Conservation (phyloP, 2,888 invertebrate species). For the Tachina fera region DNA sequence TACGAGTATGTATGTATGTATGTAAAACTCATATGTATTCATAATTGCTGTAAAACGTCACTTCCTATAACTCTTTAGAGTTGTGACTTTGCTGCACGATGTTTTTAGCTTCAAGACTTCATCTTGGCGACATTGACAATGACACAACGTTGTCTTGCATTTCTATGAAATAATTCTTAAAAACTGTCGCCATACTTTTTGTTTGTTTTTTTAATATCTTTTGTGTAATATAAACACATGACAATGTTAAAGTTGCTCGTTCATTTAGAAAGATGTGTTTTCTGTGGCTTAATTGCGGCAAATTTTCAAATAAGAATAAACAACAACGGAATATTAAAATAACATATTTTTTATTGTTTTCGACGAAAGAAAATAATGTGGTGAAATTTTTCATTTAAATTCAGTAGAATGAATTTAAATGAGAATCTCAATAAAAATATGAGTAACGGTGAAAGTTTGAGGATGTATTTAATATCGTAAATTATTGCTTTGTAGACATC, state of each 20-base stretch:
- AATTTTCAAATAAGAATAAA: slow-evolving; percentile 42
- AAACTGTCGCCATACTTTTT: slow-evolving; percentile 49
- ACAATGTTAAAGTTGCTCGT: slow-evolving; percentile 35
- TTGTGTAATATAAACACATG: slow-evolving; percentile 39
- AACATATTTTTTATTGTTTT: neutral
- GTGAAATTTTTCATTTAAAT: slow-evolving; percentile 16
- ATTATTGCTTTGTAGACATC: neutral
- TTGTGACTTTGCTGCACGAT: slow-evolving; percentile 40
- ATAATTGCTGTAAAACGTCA: slow-evolving; percentile 41
- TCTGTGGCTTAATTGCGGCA: slow-evolving; percentile 43
- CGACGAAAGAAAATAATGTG: slow-evolving; percentile 12
- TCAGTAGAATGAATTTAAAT: neutral
- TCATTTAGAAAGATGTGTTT: slow-evolving; percentile 39
- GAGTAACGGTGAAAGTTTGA: neutral
- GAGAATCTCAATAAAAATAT: neutral
- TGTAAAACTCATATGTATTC: neutral
- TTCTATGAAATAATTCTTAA: slow-evolving; percentile 53
- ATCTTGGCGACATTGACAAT: slow-evolving; percentile 68
- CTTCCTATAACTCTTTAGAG: slow-evolving; percentile 40
- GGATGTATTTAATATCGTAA: too few relatives aligned
- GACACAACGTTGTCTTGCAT: slow-evolving; percentile 57
- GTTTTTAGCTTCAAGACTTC: slow-evolving; percentile 53
- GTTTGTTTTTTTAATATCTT: slow-evolving; percentile 8
- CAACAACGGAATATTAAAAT: slow-evolving; percentile 8
- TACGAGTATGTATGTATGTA: too few relatives aligned